These are phyloP conservation scores for Chrysodeixis includens DNA, from an alignment of 2,888 invertebrate genomes.

Conservation along the genomic window DNA sequence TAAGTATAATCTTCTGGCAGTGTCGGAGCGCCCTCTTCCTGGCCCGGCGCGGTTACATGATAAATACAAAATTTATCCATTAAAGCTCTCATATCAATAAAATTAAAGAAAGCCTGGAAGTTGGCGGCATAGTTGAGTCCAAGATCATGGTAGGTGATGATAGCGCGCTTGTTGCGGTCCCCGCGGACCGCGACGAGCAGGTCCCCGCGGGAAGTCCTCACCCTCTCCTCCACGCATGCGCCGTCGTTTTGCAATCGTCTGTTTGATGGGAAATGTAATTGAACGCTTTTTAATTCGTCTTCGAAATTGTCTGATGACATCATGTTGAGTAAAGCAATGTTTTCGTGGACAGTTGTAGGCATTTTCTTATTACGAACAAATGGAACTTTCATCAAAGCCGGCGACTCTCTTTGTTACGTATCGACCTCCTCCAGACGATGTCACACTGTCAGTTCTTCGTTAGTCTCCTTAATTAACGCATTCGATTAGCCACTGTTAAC, in stretches of 20 bases:
- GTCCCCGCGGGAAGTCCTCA: constrained; percentile 97
- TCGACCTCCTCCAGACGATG: constrained; percentile 43
- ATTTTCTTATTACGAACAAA: constrained; percentile 69
- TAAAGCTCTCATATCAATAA: constrained; percentile 96
- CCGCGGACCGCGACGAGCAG: constrained; percentile 98
- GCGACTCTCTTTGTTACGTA: constrained; percentile 49
- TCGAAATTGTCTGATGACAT: constrained; percentile 94
- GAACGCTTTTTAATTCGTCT: constrained; percentile 97
- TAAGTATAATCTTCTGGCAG: constrained; percentile 96
- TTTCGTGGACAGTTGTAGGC: constrained; percentile 84
- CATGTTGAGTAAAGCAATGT: constrained; percentile 90
- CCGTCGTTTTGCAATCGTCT: constrained; percentile 88
- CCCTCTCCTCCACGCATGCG: constrained; percentile 91
- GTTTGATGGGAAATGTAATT: constrained; percentile 95
- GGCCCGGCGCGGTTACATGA: constrained; percentile 99
- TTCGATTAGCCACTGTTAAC: constrained; percentile 70
- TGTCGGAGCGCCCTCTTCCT: constrained; percentile 98
- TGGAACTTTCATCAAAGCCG: constrained; percentile 61
- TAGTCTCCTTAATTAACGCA: constrained; percentile 72
- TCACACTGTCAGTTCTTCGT: constrained; percentile 49
- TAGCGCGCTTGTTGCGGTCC: constrained; percentile 96
- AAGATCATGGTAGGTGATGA: constrained; percentile 99
- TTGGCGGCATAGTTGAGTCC: constrained; percentile 98
- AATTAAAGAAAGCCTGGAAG: constrained; percentile 98
- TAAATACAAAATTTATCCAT: constrained; percentile 99